Conservation (phyloP, 2,113 vertebrate genomes). For the Tor tambroides region DNA sequence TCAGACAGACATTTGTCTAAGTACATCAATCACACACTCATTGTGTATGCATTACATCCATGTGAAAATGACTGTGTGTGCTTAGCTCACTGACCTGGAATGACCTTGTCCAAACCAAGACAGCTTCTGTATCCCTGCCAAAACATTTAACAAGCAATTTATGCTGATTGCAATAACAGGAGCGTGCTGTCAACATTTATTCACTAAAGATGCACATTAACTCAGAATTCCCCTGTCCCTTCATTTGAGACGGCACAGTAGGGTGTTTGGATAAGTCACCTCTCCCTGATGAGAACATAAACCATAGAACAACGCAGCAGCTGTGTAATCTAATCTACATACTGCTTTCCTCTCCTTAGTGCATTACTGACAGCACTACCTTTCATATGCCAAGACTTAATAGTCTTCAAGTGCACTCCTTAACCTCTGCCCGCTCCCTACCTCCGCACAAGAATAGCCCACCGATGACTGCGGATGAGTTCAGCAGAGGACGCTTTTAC, state of each 20-base stretch:
- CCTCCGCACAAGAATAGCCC: constrained; percentile 14
- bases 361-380: constrained; percentile 49
- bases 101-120: background rate
- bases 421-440: constrained; percentile 15
- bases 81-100: constrained; percentile 7
- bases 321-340: constrained; percentile 47
- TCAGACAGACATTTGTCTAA: background rate
- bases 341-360: constrained; percentile 15
- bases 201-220: constrained; percentile 41
- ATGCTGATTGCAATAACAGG: constrained; percentile 67
- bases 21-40: background rate
- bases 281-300: constrained; percentile 40
- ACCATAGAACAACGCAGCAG: constrained; percentile 18
- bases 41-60: background rate
- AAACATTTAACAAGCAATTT: constrained; percentile 64
- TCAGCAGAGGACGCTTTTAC: constrained; percentile 8
- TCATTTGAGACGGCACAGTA: background rate
- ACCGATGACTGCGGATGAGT: background rate
- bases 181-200: constrained; percentile 61
- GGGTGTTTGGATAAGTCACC: constrained; percentile 28
- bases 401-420: constrained; percentile 29
- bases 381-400: constrained; percentile 40
- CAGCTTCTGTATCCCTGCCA: constrained; percentile 32
- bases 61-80: background rate
- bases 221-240: constrained; percentile 56